Base-by-base conservation (phyloP, 2,888 invertebrate species). In the Pocota personata region DNA sequence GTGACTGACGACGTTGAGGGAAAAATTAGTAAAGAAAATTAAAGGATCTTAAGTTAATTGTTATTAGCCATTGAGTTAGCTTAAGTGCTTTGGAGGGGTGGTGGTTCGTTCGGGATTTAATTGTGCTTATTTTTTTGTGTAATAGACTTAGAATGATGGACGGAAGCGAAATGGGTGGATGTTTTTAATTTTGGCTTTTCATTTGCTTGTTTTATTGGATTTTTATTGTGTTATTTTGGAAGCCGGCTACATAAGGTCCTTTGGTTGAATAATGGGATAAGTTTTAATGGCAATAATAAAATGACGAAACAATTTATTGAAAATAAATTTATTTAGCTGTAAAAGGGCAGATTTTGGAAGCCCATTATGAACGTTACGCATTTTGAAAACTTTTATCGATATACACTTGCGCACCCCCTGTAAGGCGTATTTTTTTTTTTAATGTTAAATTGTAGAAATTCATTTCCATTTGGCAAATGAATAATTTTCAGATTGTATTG, bases 1-100 rank as follows among this genome's bases (percentile, higher is more conserved):
- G 71, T 71, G 78, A 64, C 62, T 79, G 78, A 57, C 48, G 58
- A 72, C 30, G 32, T 69, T 60, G 30, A 69, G 58, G 27, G 48
- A 19, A 48, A 67, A 58, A 73, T 73, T 71, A 58, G 72, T 72
- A 6, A 37, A 50, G 72, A 55, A 64, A 64, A 57, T 79, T 72
- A 79, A 72, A 58, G 72, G 72, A 79, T 79, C 72, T 79, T 50
- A 64, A 79, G 64, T 72, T 79, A 79, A 79, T 79, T 79, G 79
- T 79, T 79, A 79, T 72, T 66, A 66, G 72, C 57, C 64, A 72
- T 79, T 58, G 72, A 72, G 64, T 79, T 64, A n/a, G 57, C 43
- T 71, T 64, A 78, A 78, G 55, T 64, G 48, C 62, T 62, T 32
- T 14, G 12, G 16, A 3, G 43, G 21, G 46, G 30, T 12, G 46